Conservation (phyloP, 1,140 invertebrate genomes). For the Nebria ingens region DNA sequence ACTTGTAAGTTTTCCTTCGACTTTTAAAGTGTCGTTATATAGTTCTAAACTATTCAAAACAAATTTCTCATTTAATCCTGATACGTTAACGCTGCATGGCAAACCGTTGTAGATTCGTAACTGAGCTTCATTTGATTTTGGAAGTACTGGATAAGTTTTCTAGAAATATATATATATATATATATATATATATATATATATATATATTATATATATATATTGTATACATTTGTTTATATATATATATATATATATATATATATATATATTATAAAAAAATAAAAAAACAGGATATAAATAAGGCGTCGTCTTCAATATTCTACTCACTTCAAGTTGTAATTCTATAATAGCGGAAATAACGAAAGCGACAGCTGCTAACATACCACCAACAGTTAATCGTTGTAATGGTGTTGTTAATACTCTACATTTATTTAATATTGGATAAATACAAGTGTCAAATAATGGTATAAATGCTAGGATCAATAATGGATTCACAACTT, state of each 20-base stretch:
- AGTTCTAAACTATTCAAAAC: not conserved
- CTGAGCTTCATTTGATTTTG: constrained; percentile 46
- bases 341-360: constrained; percentile 80
- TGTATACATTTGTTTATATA: constrained; percentile 5
- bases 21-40: not conserved
- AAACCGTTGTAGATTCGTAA: constrained; percentile 56
- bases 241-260: constrained; percentile 6
- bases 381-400: constrained; percentile 68
- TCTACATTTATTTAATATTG: constrained; percentile 39
- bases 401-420: constrained; percentile 58
- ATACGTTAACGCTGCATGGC: not conserved
- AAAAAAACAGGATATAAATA: not conserved
- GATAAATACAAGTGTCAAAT: constrained; percentile 64
- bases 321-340: constrained; percentile 60
- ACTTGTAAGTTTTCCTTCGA: not conserved
- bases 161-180: constrained; percentile 27
- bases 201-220: too few relatives aligned
- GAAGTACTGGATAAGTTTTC: constrained; percentile 55
- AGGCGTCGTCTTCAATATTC: too few relatives aligned
- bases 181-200: constrained; percentile 13
- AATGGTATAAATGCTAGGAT: constrained; percentile 81
- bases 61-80: not conserved
- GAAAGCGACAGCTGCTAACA: constrained; percentile 76
- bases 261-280: constrained; percentile 11
- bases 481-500: constrained; percentile 72